A percentile compares a stretch with the other conserved stretches of the same genome.
These are phyloP conservation scores for Gila robusta DNA, from an alignment of 2,797 vertebrate species.

Conservation along the genomic window DNA sequence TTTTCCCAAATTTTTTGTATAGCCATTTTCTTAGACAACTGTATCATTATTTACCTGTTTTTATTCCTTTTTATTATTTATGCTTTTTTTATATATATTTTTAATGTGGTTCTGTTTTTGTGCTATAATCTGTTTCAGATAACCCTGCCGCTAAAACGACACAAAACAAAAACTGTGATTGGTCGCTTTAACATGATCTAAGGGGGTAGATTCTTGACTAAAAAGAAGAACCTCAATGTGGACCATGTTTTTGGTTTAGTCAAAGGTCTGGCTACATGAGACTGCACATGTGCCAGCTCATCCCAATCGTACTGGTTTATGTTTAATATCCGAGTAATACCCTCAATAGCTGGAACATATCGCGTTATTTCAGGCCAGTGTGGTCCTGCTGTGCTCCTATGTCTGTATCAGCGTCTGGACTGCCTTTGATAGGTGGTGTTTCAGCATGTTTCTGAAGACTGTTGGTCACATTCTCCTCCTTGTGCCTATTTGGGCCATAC, in stretches of 20 bases:
- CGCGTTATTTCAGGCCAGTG: slow-evolving; percentile 70
- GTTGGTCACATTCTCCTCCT: slow-evolving; percentile 24
- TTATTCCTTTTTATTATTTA: neutral
- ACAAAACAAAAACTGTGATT: neutral
- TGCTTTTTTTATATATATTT: neutral
- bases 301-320: slow-evolving; percentile 71
- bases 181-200: neutral
- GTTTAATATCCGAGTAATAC: slow-evolving; percentile 74
- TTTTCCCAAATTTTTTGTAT: rapidly evolving
- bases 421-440: slow-evolving; percentile 31
- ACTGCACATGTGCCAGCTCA: slow-evolving; percentile 57
- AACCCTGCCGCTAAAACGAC: neutral
- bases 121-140: neutral
- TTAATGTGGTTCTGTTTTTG: neutral
- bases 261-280: slow-evolving; percentile 60
- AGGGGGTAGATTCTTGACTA: neutral
- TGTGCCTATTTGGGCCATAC: slow-evolving; percentile 43
- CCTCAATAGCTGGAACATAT: slow-evolving; percentile 62
- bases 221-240: neutral
- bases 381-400: slow-evolving; percentile 49
- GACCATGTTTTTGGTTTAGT: neutral
- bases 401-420: slow-evolving; percentile 40
- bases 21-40: neutral
- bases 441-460: slow-evolving; percentile 38
- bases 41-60: neutral